These are phyloP conservation scores for Fregetta grallaria DNA, from an alignment of 2,113 vertebrate genomes.

Conservation along the genomic window DNA sequence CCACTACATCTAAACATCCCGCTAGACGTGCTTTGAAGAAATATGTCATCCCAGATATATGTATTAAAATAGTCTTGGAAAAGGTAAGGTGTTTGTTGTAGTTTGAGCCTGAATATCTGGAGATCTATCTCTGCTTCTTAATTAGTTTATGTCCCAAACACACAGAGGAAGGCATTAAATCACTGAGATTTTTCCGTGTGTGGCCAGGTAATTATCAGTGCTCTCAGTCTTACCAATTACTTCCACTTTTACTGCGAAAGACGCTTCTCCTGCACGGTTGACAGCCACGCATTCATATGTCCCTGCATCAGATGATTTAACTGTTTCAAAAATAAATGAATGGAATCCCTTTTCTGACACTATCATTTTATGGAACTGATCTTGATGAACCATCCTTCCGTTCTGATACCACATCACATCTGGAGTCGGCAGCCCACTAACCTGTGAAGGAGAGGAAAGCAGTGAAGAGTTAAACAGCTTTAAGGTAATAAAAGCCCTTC, in stretches of 20 bases:
- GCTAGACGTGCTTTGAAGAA: background rate
- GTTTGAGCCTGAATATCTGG: background rate
- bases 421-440: slow-evolving; percentile 87
- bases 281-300: slow-evolving; percentile 87
- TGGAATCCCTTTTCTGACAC: slow-evolving; percentile 94
- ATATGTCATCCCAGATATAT: rapidly evolving
- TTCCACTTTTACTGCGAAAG: slow-evolving; percentile 84
- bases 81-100: background rate
- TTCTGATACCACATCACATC: slow-evolving; percentile 94
- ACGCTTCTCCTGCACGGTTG: slow-evolving; percentile 90
- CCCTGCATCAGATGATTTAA: slow-evolving; percentile 88
- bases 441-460: slow-evolving; percentile 72
- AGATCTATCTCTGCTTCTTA: background rate
- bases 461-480: background rate
- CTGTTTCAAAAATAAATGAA: slow-evolving; percentile 93
- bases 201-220: background rate
- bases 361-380: slow-evolving; percentile 95
- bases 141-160: background rate
- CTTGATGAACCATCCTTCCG: slow-evolving; percentile 88
- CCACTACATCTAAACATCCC: background rate
- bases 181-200: background rate
- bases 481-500: background rate
- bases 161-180: background rate
- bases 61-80: background rate
- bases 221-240: slow-evolving; percentile 81